Percentiles rank a stretch among this genome's conserved stretches.
Conservation (phyloP, 2,113 vertebrate species). For the Piprites chloris region DNA sequence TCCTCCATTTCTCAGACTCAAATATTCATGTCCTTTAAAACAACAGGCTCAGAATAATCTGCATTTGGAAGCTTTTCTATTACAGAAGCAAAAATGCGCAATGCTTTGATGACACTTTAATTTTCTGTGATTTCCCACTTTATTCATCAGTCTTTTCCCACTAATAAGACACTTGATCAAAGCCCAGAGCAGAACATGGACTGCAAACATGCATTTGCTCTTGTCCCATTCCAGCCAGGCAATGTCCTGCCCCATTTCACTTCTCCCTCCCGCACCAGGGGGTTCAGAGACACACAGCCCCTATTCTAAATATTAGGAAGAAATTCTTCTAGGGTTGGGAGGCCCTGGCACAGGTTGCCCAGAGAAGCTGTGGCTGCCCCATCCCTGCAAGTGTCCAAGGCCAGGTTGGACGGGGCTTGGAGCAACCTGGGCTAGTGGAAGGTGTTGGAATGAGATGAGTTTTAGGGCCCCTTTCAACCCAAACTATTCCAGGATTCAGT, state of each 20-base stretch:
- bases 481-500: not conserved
- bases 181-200: not conserved
- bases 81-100: not conserved
- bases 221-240: not conserved
- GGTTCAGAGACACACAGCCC: not conserved
- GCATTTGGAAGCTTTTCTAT: not conserved
- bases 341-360: not conserved
- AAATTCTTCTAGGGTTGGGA: not conserved
- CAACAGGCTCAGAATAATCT: not conserved
- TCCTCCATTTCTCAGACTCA: not conserved
- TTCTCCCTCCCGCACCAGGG: fast-evolving
- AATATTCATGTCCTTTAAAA: not conserved
- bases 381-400: not conserved
- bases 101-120: not conserved
- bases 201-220: not conserved
- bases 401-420: not conserved
- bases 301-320: not conserved
- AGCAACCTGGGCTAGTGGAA: fast-evolving
- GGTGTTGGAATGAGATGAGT: not conserved
- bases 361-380: not conserved
- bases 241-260: not conserved
- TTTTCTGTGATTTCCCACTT: not conserved
- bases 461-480: not conserved
- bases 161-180: not conserved
- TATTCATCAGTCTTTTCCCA: not conserved